Evolutionary conservation across 2,113 vertebrate genomes (phyloP).

Genomic region (Solea senegalensis): DNA sequence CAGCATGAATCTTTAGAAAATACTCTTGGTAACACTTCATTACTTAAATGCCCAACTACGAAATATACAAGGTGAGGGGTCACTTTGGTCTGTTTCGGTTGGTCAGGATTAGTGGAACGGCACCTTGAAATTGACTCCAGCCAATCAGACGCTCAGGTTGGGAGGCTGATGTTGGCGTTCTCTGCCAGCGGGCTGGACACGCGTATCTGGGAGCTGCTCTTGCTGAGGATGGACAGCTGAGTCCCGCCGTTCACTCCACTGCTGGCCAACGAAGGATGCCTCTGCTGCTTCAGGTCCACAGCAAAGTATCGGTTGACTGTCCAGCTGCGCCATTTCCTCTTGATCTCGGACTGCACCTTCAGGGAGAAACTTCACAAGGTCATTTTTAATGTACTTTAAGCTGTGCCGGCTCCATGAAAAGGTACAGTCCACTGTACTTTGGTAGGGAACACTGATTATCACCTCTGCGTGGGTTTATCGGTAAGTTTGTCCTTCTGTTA

Average conservation of each 20-base stretch:
- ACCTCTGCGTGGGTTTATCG: neutral
- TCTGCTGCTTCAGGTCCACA: conserved; percentile 99
- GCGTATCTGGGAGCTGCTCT: conserved; percentile 99
- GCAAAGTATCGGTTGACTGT: conserved; percentile 99
- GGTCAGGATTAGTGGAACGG: conserved; percentile 51
- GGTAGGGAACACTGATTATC: neutral
- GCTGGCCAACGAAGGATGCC: conserved; percentile 98
- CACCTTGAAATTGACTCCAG: conserved; percentile 48
- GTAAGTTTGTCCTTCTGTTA: too few species aligned
- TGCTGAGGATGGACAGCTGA: conserved; percentile 98
- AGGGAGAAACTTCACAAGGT: conserved; percentile 90
- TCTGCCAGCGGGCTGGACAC: conserved; percentile 97
- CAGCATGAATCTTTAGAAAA: conserved; percentile 13
- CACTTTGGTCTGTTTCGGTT: conserved; percentile 69
- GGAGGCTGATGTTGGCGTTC: conserved; percentile 88
- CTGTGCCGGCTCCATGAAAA: conserved; percentile 65
- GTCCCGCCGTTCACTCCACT: conserved; percentile 98
- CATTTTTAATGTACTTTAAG: conserved; percentile 87
- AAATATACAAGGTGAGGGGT: conserved; percentile 43
- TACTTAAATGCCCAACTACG: conserved; percentile 36
- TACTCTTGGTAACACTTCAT: conserved; percentile 31
- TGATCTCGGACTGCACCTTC: conserved; percentile 99
- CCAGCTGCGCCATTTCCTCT: conserved; percentile 99
- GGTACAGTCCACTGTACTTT: conserved; percentile 51
- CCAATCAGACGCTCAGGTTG: conserved; percentile 86